Percentiles rank a stretch among this genome's conserved stretches.
Evolutionary conservation across 2,113 vertebrate genomes (phyloP).

Genomic region (Saccopteryx leptura): DNA sequence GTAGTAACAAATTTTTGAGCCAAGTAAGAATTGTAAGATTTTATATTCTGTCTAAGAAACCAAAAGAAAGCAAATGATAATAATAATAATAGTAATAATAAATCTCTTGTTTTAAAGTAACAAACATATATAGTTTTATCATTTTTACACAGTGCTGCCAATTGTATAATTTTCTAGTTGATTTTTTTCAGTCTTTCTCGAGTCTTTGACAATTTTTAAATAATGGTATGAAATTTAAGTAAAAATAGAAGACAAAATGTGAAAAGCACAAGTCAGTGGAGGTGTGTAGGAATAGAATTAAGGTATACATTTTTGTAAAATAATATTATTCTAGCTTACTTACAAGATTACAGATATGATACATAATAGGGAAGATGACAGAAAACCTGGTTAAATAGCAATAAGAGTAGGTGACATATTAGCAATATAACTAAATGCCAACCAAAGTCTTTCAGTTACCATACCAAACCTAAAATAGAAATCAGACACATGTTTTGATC

Average conservation of each 20-base stretch:
- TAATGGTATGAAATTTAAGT: constrained; percentile 73
- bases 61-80: constrained; percentile 76
- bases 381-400: constrained; percentile 76
- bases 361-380: constrained; percentile 69
- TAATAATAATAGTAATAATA: constrained; percentile 51
- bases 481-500: constrained; percentile 83
- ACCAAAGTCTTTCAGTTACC: constrained; percentile 82
- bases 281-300: constrained; percentile 68
- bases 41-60: constrained; percentile 77
- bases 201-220: constrained; percentile 83
- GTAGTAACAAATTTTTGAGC: constrained; percentile 66
- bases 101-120: constrained; percentile 71
- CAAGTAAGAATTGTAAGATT: constrained; percentile 73
- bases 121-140: constrained; percentile 67
- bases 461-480: constrained; percentile 81
- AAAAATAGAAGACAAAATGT: constrained; percentile 81
- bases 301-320: constrained; percentile 78
- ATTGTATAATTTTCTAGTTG: constrained; percentile 75
- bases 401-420: constrained; percentile 82
- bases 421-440: constrained; percentile 81
- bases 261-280: constrained; percentile 76
- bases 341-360: constrained; percentile 19
- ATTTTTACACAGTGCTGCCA: constrained; percentile 69
- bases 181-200: constrained; percentile 83
- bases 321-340: constrained; percentile 64